A percentile compares a stretch with the other conserved stretches of the same genome.
phyloP scores from a whole-genome alignment of 1,140 invertebrate species.

The Berghia stephanieae region DNA sequence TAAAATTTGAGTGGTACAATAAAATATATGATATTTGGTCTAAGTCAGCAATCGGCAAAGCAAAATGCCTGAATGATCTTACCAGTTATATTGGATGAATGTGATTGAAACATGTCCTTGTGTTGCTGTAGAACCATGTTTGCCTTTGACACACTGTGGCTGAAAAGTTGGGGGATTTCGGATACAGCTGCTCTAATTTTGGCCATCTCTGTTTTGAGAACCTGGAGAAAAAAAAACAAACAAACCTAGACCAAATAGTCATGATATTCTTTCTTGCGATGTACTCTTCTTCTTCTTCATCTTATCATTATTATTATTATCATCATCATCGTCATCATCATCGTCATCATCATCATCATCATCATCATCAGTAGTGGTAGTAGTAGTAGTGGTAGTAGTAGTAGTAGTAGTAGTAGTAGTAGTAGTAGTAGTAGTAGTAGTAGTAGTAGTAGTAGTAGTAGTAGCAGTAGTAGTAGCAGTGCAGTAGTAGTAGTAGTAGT shows the following conservation, averaged over 20 bases:
- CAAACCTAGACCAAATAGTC: too few relatives aligned
- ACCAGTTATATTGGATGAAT: constrained; percentile 49
- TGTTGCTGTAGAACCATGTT: constrained; percentile 50
- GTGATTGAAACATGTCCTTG: constrained; percentile 43
- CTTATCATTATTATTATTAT: not conserved
- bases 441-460: not conserved
- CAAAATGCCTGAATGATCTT: not conserved
- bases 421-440: not conserved
- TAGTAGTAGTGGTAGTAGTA: not conserved
- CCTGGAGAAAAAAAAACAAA: constrained; percentile 32
- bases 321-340: not conserved
- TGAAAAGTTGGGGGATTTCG: constrained; percentile 50
- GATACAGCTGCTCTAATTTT: constrained; percentile 44
- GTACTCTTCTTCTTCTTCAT: not conserved
- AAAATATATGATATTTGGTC: not conserved
- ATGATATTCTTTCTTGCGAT: not conserved
- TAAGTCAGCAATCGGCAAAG: not conserved
- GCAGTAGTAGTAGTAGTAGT: too few relatives aligned
- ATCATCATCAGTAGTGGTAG: not conserved
- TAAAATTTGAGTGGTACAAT: not conserved
- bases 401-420: too few relatives aligned
- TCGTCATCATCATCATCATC: not conserved
- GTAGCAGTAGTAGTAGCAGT: not conserved
- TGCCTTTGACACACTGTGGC: constrained; percentile 44
- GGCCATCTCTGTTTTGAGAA: constrained; percentile 43